phyloP scores from a whole-genome alignment of 2,888 invertebrate species.

The Metacarcinus magister region DNA sequence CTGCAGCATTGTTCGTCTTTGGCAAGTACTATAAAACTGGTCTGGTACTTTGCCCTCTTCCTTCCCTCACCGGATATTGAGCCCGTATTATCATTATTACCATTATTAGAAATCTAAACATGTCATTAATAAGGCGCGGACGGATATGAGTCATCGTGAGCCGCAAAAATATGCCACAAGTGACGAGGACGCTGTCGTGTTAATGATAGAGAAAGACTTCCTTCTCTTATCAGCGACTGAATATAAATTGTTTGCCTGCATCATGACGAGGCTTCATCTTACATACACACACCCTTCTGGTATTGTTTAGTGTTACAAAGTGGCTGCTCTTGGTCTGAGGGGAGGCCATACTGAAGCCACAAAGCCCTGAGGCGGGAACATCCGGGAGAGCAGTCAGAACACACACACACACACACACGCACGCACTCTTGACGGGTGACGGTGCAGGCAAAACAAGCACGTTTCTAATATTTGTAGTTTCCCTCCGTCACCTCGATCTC shows the following conservation, averaged over 20 bases:
- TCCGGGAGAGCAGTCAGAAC: not conserved
- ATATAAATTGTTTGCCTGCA: not conserved
- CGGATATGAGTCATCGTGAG: not conserved
- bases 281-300: not conserved
- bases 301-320: not conserved
- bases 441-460: not conserved
- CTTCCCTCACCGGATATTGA: not conserved
- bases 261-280: not conserved
- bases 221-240: not conserved
- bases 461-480: not conserved
- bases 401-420: not conserved
- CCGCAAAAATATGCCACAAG: not conserved
- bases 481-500: not conserved
- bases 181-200: not conserved
- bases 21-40: not conserved
- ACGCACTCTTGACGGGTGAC: not conserved
- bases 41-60: not conserved
- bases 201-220: conserved; percentile 2
- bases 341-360: not conserved
- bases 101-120: not conserved
- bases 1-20: not conserved
- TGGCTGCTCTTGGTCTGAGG: not conserved
- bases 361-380: not conserved
- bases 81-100: not conserved
- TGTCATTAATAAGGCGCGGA: not conserved